phyloP scores from a whole-genome alignment of 2,888 invertebrate genomes.

The Amblyteles armatorius region DNA sequence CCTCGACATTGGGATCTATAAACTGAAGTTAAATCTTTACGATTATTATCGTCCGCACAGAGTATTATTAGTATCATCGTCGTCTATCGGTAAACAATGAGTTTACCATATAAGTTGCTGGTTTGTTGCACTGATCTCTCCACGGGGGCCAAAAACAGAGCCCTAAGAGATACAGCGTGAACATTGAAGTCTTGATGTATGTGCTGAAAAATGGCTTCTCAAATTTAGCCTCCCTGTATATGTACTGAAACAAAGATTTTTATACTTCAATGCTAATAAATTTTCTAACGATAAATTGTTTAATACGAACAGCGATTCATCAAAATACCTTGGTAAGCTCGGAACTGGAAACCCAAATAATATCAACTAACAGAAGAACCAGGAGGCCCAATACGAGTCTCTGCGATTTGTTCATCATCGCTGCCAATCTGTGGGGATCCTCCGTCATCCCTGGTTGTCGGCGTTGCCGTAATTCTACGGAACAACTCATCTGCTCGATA shows the following conservation, averaged over 20 bases:
- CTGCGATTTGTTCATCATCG: conserved; percentile 88
- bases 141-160: conserved; percentile 96
- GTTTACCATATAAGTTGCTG: conserved; percentile 90
- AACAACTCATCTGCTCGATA: conserved; percentile 79
- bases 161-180: conserved; percentile 95
- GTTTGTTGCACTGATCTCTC: conserved; percentile 93
- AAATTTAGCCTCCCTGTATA: conserved; percentile 93
- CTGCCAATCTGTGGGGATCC: conserved; percentile 83
- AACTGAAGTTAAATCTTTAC: conserved; percentile 85
- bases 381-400: conserved; percentile 93
- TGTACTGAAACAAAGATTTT: conserved; percentile 88
- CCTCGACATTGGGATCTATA: conserved; percentile 91
- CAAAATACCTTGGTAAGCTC: conserved; percentile 93
- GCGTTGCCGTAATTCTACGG: conserved; percentile 82
- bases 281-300: background rate
- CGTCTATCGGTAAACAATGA: background rate
- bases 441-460: conserved; percentile 82
- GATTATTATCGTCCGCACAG: conserved; percentile 8
- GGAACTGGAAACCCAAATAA: conserved; percentile 98
- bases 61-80: background rate
- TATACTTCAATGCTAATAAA: conserved; percentile 83
- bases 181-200: conserved; percentile 97
- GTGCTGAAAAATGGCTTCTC: conserved; percentile 98
- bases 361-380: conserved; percentile 95
- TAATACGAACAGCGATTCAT: background rate